Evolutionary conservation across 2,888 invertebrate species (phyloP).

Genomic region (Drosophila monieri): DNA sequence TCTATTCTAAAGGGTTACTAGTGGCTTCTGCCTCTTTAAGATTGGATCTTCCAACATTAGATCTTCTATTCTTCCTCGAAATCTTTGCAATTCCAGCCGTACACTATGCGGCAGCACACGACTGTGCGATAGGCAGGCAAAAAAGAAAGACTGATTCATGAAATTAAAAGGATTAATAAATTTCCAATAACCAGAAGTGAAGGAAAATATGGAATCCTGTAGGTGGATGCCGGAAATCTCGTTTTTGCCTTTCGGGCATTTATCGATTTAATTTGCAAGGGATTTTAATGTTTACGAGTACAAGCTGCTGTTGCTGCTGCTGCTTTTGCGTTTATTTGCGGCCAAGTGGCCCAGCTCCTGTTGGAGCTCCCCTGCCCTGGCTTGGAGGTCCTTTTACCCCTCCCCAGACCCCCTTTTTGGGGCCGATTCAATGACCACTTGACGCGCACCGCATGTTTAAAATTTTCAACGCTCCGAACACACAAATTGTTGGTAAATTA

Average conservation of each 20-base stretch:
- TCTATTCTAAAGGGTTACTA: too few relatives aligned
- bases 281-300: conserved; percentile 50
- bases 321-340: conserved; percentile 11
- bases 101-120: too few relatives aligned
- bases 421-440: conserved; percentile 47
- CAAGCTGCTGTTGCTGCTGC: conserved; percentile 20
- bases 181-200: conserved; percentile 5
- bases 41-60: too few relatives aligned
- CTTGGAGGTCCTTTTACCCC: not conserved
- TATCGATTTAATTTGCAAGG: conserved; percentile 52
- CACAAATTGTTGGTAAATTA: conserved; percentile 63
- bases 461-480: conserved; percentile 51
- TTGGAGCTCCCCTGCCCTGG: not conserved
- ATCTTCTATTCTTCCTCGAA: too few relatives aligned
- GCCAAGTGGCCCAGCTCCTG: conserved; percentile 1
- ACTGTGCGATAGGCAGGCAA: too few relatives aligned
- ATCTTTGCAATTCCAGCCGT: too few relatives aligned
- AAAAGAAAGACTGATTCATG: not conserved
- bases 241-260: conserved; percentile 31
- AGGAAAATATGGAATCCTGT: not conserved
- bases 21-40: too few relatives aligned
- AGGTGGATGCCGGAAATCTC: conserved; percentile 8
- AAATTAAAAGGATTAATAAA: conserved; percentile 33
- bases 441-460: conserved; percentile 55
- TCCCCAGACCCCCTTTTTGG: not conserved